Evolutionary conservation across 2,888 invertebrate species (phyloP), one percentile per base, ranked within the genome.

Genomic region (Creontiades dilutus): DNA sequence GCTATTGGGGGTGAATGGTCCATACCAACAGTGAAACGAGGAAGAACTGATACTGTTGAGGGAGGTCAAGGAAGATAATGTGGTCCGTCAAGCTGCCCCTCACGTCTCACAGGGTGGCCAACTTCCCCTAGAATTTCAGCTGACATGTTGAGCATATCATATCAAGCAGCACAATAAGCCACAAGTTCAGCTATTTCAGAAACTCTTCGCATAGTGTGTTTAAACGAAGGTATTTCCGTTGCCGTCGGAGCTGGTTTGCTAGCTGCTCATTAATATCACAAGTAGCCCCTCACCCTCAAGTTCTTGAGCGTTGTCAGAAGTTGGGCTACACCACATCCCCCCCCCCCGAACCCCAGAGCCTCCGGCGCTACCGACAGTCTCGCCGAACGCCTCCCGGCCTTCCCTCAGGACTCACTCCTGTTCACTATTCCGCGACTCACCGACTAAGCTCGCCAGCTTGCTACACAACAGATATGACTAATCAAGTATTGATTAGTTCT

Each of bases 131-230:
- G 68, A 68, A 27, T 68, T 68, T 23, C 68, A 23, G 0, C 68
- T 23, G 12, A 19, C 68, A 19, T 23, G 12, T 23, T 57, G 57
- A 16, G 57, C n/a, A 7, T 68, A 68, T 68, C n/a, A 7, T 68
- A 68, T 68, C 23, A 27, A 23, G 68, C 23, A 68, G 68, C 68
- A 19, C 68, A 68, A 23, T 68, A 68, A 23, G 68, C 68, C 68
- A 27, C 68, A 19, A 13, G 23, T 23, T 68, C 27, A 68, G 68
- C 23, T 68, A 68, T 68, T 68, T 23, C 27, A 0, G 3, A 68
- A 68, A 68, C 68, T 23, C 68, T 68, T 68, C 68, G 23, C 23
- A 68, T 68, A 68, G 23, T 13, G 68, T 68, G 68, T 68, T 68
- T 68, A 23, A 23, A 68, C 68, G 7, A 68, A 68, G 68, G 68